These are phyloP conservation scores for Venustaconcha ellipsiformis DNA, from an alignment of 1,140 invertebrate genomes.

Conservation along the genomic window DNA sequence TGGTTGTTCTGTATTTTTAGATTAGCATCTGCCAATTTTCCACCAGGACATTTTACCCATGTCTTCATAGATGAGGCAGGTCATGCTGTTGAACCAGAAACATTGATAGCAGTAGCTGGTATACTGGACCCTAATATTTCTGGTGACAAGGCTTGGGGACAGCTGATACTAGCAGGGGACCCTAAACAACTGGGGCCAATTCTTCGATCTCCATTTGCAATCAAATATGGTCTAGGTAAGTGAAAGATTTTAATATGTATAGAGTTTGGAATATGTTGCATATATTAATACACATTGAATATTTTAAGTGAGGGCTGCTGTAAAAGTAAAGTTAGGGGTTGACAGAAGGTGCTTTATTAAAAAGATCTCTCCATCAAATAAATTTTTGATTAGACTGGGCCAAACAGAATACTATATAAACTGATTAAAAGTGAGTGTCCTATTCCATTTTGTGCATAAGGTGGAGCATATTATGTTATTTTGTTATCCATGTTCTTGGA, in stretches of 20 bases:
- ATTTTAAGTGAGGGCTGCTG: no score
- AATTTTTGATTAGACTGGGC: no score
- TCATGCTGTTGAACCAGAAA: conserved; percentile 87
- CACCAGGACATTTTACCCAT: conserved; percentile 84
- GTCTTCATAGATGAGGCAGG: conserved; percentile 91
- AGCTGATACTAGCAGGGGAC: conserved; percentile 88
- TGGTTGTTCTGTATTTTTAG: conserved; percentile 69
- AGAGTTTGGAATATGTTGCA: no score
- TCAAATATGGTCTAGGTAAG: conserved; percentile 74
- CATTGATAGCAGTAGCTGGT: conserved; percentile 47
- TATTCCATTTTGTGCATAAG: no score
- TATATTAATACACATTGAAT: no score
- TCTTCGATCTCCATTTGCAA: conserved; percentile 77
- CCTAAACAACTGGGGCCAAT: conserved; percentile 91
- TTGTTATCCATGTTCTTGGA: no score
- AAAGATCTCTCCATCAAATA: no score
- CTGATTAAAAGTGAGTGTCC: no score
- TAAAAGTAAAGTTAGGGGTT: no score
- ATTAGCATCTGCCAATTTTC: conserved; percentile 77
- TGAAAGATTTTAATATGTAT: conserved; percentile 72
- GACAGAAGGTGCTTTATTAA: no score
- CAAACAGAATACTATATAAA: no score
- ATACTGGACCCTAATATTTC: conserved; percentile 32
- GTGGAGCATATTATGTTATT: no score
- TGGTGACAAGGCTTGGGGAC: conserved; percentile 26